Evolutionary conservation across 92 coral and sea anemone genomes (phyloP), one percentile per base, ranked within the genome.

Genomic region (Epizoanthus illoricatus): DNA sequence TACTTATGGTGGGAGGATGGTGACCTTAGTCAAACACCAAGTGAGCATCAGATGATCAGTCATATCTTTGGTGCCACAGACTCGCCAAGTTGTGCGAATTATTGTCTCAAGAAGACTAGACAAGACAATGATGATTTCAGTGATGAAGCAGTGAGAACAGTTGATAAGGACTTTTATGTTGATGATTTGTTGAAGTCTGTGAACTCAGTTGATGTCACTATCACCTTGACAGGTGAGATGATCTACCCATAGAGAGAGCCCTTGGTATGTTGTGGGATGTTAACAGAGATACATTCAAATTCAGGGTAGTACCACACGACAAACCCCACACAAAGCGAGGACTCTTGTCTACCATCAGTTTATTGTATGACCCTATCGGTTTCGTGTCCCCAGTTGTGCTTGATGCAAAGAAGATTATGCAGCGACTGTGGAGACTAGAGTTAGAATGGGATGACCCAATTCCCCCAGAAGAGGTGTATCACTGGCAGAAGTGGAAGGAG

Each of bases 131-230:
- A 28, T 28, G 36, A 28, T 28, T 28, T 28, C 36, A 28, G 36
- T 28, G 36, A 28, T 28, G 36, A 28, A 28, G 36, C 36, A 28
- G 36, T 28, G 36, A 28, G 36, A 83, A 87, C 64, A 90, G 80
- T 90, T 40, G 59, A 84, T 47, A 87, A 55, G 21, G 86, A 87
- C 36, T 87, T 87, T 75, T 90, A 87, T 76, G 90, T 87, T 52
- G 91, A 90, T 56, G 91, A 87, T 65, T 72, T 86, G n/a, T 73
- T 89, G 64, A 87, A 89, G 79, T 87, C 92, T 6, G 84, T 86
- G 42, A 69, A 76, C 56, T 64, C 88, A 33, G 86, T 55, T 39
- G 45, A 69, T 33, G 75, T 45, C 71, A 88, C 84, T 65, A 84
- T 28, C 36, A 20, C 64, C 11, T 60, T 90, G 81, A 74, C 87